A percentile compares a stretch with the other conserved stretches of the same genome.
phyloP scores from a whole-genome alignment of 2,888 invertebrate species.

The Lycophotia porphyrea region DNA sequence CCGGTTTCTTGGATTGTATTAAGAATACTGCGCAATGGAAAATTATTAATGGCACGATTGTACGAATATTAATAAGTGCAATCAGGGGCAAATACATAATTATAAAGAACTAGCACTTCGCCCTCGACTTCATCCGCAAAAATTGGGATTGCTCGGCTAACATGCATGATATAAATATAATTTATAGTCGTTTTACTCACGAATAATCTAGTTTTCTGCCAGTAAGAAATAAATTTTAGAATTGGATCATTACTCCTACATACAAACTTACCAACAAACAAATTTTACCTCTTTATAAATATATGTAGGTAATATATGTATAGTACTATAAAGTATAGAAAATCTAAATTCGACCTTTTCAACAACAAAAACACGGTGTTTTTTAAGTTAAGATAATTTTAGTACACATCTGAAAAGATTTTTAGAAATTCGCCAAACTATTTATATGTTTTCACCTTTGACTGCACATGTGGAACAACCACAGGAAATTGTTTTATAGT shows the following conservation, averaged over 20 bases:
- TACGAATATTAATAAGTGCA: not conserved
- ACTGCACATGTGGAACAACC: not conserved
- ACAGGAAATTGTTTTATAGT: constrained; percentile 16
- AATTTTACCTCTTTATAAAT: too few species aligned
- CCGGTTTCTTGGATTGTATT: not conserved
- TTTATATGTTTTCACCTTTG: not conserved
- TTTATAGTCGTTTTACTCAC: too few species aligned
- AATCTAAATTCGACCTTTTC: not conserved
- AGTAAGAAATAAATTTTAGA: too few species aligned
- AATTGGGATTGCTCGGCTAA: too few species aligned
- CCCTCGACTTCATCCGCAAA: too few species aligned
- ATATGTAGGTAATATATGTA: too few species aligned
- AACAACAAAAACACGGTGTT: not conserved
- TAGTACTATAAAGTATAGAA: too few species aligned
- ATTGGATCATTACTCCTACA: too few species aligned
- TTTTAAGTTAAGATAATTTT: not conserved
- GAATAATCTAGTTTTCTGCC: too few species aligned
- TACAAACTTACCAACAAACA: too few species aligned
- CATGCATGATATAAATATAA: too few species aligned
- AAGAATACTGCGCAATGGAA: constrained; percentile 20
- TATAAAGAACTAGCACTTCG: too few species aligned
- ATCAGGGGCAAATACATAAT: not conserved
- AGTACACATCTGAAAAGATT: not conserved
- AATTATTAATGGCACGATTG: not conserved
- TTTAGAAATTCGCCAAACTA: not conserved